phyloP scores from a whole-genome alignment of 2,888 invertebrate genomes.

The Tanypteryx hageni region DNA sequence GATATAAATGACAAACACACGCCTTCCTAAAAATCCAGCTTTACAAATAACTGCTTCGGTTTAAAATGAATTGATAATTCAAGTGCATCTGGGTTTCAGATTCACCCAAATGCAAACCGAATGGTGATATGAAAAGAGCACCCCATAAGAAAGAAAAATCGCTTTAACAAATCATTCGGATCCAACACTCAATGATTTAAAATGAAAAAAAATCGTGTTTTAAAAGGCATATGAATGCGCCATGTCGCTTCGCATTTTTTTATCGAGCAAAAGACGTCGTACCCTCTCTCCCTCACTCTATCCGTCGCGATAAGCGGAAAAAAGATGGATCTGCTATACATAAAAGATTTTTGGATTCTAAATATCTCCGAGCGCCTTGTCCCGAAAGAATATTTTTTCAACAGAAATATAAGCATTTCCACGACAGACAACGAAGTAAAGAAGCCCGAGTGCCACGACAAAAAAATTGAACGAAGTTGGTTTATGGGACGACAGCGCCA shows the following conservation, averaged over 20 bases:
- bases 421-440: not conserved
- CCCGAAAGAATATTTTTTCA: not conserved
- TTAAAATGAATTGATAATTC: no score
- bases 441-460: not conserved
- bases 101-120: no score
- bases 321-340: not conserved
- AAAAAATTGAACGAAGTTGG: slow-evolving; percentile 39
- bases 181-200: not conserved
- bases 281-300: not conserved
- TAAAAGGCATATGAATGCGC: not conserved
- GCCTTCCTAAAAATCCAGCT: no score
- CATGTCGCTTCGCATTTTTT: not conserved
- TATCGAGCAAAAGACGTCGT: not conserved
- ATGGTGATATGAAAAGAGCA: no score
- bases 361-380: not conserved
- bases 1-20: no score
- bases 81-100: no score
- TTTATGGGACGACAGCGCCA: slow-evolving; percentile 45
- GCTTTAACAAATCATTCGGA: not conserved
- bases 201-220: not conserved
- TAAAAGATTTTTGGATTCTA: slow-evolving; percentile 11
- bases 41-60: no score
- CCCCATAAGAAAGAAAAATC: no score
- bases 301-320: not conserved
- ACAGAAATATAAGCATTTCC: slow-evolving; percentile 35